These are phyloP conservation scores for Hetaerina titia DNA, from an alignment of 2,888 invertebrate genomes.

Conservation along the genomic window DNA sequence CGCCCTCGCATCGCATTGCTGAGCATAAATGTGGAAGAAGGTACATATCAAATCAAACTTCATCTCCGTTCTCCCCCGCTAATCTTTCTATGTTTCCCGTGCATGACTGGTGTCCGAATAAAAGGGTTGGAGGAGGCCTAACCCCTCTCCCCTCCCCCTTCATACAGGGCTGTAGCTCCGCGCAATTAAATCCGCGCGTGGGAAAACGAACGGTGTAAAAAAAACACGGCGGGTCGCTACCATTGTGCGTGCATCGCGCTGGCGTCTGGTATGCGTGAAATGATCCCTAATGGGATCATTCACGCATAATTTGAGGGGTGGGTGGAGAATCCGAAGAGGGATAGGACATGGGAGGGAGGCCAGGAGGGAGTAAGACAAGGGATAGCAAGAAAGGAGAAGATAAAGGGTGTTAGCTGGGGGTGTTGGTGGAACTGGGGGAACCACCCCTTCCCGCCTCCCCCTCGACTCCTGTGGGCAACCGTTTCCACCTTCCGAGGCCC, in stretches of 20 bases:
- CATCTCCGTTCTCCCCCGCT: neutral
- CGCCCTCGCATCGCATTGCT: no score
- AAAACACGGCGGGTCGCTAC: neutral
- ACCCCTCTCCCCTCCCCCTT: neutral
- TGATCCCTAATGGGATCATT: slow-evolving; percentile 23
- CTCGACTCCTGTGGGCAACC: neutral
- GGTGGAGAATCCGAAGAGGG: neutral
- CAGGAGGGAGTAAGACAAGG: neutral
- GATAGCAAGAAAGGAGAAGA: neutral
- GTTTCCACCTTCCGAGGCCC: neutral
- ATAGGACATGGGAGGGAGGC: neutral
- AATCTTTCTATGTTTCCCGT: neutral
- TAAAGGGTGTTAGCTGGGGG: no score
- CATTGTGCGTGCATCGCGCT: neutral
- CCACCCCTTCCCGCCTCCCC: no score
- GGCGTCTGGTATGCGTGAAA: slow-evolving; percentile 38
- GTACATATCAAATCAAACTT: neutral
- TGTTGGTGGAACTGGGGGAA: no score
- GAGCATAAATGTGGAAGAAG: no score
- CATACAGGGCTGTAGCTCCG: neutral
- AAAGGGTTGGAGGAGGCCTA: neutral
- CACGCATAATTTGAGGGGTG: slow-evolving; percentile 45
- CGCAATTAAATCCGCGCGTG: slow-evolving; percentile 18
- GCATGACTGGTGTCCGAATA: neutral
- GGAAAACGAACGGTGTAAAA: neutral